These are phyloP conservation scores for Fukomys damarensis DNA, from an alignment of 2,113 vertebrate genomes.

Conservation along the genomic window DNA sequence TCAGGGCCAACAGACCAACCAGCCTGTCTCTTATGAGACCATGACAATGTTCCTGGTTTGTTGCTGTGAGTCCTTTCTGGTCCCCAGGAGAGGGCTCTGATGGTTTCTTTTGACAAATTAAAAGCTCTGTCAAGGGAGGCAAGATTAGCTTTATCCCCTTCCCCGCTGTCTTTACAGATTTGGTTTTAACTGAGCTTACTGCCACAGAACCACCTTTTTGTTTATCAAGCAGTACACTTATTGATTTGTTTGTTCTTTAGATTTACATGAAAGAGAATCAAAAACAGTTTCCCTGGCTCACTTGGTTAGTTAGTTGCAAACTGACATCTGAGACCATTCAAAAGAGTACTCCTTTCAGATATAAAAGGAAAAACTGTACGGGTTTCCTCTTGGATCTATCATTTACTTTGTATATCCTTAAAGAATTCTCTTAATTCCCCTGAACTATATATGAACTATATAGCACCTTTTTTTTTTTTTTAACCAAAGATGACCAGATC, in stretches of 20 bases:
- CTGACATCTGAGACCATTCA: background rate
- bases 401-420: background rate
- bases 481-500: background rate
- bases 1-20: background rate
- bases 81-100: background rate
- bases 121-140: background rate
- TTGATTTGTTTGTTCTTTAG: conserved; percentile 68
- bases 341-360: background rate
- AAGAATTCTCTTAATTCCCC: background rate
- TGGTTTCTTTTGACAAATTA: background rate
- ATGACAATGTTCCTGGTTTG: background rate
- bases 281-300: conserved; percentile 35
- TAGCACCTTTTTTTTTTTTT: background rate
- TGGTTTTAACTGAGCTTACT: conserved; percentile 50
- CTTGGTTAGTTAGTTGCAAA: conserved; percentile 22
- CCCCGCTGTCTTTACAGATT: conserved; percentile 22
- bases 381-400: background rate
- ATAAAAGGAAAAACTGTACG: background rate
- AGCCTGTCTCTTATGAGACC: background rate
- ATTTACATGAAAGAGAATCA: conserved; percentile 62
- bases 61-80: background rate
- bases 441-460: no score
- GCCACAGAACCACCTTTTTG: conserved; percentile 30
- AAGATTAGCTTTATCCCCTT: conserved; percentile 4
- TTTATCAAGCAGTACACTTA: conserved; percentile 48